Base-by-base conservation (phyloP, 2,113 vertebrate genomes). In the Lamprologus lemairii region DNA sequence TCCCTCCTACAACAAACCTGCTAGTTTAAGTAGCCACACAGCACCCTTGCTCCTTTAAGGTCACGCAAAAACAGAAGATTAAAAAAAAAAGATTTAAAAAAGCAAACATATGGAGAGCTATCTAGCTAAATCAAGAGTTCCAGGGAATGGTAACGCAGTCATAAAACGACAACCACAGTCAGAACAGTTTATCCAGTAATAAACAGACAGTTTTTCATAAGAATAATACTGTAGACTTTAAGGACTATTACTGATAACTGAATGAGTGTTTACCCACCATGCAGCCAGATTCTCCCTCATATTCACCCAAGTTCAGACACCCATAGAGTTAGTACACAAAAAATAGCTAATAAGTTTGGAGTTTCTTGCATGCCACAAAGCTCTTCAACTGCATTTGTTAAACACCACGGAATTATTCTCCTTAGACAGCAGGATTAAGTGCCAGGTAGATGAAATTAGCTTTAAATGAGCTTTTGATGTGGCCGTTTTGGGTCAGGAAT, bases 381-480 rank as follows among this genome's bases (percentile, higher is more conserved):
- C 16, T 45, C 26, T 65, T 84, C 17, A 28, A 33, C 19, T 23
- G 5, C 79, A 81, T 71, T 82, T 81, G 35, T 81, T 80, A 8
- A 57, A 82, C 63, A 81, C 31, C 9, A 17, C 51, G 37, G 81
- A 57, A 85, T 83, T 87, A 47, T 81, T 73, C 82, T 40, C 47
- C 73, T 55, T 13, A 42, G 71, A 49, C 71, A 75, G 71, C 16
- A 47, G 42, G 65, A 71, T 71, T 2, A 13, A 23, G 3, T 14
- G 26, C 23, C 21, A 8, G 31, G 53, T 21, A 54, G 28, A 9
- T 82, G 7, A 86, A 91, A 91, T 88, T 75, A 87, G 82, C 91
- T 86, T 17, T 21, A 75, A 63, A 89, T 84, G 81, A 88, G 28
- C 84, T 83, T 91, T 87, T 92, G 79, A 89, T 89, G 84, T 83